Evolutionary conservation across 2,113 vertebrate species (phyloP), one percentile per base, ranked within the genome.

Genomic region (Stercorarius parasiticus): DNA sequence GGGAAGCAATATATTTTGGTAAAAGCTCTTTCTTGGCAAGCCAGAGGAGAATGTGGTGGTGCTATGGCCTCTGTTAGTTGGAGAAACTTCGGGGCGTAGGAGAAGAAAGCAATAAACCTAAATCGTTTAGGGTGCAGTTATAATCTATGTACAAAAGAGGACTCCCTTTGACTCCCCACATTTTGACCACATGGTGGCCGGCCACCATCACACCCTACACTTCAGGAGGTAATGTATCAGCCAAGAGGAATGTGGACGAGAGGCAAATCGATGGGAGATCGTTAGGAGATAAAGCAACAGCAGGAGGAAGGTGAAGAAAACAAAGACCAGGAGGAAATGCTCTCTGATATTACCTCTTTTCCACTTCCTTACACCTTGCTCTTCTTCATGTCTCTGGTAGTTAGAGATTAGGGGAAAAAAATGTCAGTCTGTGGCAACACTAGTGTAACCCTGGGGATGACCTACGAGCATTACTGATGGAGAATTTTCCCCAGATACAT

Each of bases 281-380:
- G 0, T 61, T 29, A 56, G 55, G 18, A 81, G 81, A 27, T 69
- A 81, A 91, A 25, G 43, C 27, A 95, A 96, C 25, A 88, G 67
- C 69, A 87, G 77, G 43, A 90, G 49, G 13, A 80, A 92, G 42
- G 53, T 67, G 50, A 93, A 86, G 59, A 86, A 90, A 92, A 72
- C 26, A 61, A 85, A 85, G 71, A 93, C 10, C 53, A 80, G 87
- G 43, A 94, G 55, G 76, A 96, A 85, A 88, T 29, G 26, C 29
- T 82, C 49, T 52, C 45, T 47, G 67, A 47, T 66, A 86, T 21
- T 58, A 73, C 55, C n/a, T 59, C 62, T 73, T 66, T 77, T 58
- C 79, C 32, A 45, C 38, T 94, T 86, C 71, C 66, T 90, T 65
- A 82, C 52, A 85, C 77, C 66, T 94, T 42, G 19, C 52, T 88